Evolutionary conservation across 2,797 vertebrate genomes (phyloP), one percentile per base, ranked within the genome.

Genomic region (Cheirogaleus major): DNA sequence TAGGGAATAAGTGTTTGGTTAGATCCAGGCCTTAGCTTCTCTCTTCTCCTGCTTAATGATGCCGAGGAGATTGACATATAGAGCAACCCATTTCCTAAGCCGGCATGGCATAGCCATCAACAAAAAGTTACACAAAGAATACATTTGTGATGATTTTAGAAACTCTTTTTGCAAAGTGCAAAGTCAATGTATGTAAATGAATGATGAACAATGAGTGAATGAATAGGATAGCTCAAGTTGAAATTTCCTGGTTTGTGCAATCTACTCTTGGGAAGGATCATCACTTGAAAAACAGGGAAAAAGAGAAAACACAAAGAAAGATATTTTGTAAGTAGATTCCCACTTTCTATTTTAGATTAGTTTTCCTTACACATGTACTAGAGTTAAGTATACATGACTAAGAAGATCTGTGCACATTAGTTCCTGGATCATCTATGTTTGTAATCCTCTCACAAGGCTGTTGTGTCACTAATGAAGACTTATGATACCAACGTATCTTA

Each of bases 171-270:
- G 55, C 23, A 57, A 25, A 57, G 23, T 57, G 55, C 23, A 25
- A 57, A 93, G 13, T 2, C 78, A 87, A 7, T 41, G 38, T 45
- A 2, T 35, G 12, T 41, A 32, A 63, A 41, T n/a, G 57, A 59
- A 59, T 59, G 10, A 59, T 59, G 57, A 27, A 27, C 2, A 2
- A 59, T 59, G 23, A 52, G 18, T 11, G 3, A 95, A 61, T 22
- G 43, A 79, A 59, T 15, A 30, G 4, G 30, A 10, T 35, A 38
- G 73, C 99, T 99, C 96, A 99, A 57, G 99, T 99, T 79, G 98
- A 98, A 20, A 96, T 98, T 89, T 99, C 99, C 72, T 99, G 98
- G 1, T 95, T 97, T 38, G 99, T 99, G 95, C 99, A 99, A 70
- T 99, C 98, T 3, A 99, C 98, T 35, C 3, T 96, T 72, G 99